Evolutionary conservation across 1,140 invertebrate species (phyloP), one percentile per base, ranked within the genome.

Genomic region (Brachionus asplanchnoidis): DNA sequence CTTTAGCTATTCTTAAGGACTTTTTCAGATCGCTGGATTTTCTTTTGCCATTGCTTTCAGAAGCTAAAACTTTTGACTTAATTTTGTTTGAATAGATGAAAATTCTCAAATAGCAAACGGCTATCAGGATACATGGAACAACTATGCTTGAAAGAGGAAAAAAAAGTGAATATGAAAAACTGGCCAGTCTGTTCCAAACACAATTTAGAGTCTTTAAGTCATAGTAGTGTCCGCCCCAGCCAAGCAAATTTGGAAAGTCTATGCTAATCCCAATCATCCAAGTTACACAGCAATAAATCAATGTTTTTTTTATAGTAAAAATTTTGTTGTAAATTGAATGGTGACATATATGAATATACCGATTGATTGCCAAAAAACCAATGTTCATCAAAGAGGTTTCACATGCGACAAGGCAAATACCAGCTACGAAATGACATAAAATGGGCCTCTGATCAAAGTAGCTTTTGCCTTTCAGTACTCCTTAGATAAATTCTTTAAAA

Each of bases 111-210:
- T 82, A 82, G 17, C 53, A 82, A 26, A 26, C 20, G 1, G 65
- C 53, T 65, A 82, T 82, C 26, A 60, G 32, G 2, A 82, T 44
- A 68, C 79, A 65, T n/a, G 79, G 79, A 20, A 82, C 26, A 20
- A 82, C 65, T 23, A 82, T 82, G 28, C 79, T 82, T 28, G 79
- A 82, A 12, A 82, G n/a, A 9, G 79, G 79, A 82, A 82, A 82
- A 68, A 82, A 86, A 0, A 88, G 84, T 6, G 87, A 87, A 77
- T 87, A 88, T 3, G 86, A 85, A 83, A 83, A 86, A 6, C 86
- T 87, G 9, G 86, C 87, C 86, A 88, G 86, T 44, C 88, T 66
- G 80, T 88, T 86, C 86, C 87, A 87, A 28, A 87, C 86, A 77
- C 88, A 88, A 42, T 86, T 86, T 17, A 87, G 28, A 53, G 86